These are phyloP conservation scores for human DNA, from an alignment of 2,113 vertebrate species.

Conservation along the genomic window DNA sequence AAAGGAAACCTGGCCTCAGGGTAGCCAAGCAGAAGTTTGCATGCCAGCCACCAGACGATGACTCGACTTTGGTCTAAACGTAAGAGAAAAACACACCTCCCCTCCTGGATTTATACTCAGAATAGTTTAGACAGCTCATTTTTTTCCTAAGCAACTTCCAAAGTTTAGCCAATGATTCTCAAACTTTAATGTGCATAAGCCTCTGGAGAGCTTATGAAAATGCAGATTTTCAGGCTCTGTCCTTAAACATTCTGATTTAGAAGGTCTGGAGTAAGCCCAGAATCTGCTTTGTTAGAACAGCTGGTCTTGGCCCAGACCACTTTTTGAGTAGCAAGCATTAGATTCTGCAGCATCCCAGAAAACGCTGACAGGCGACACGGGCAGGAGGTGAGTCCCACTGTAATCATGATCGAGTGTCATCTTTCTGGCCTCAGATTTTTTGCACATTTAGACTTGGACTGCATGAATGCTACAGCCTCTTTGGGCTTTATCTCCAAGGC, in stretches of 20 bases:
- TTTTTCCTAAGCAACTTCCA: neutral
- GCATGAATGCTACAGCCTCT: neutral
- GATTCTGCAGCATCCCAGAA: neutral
- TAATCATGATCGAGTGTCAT: neutral
- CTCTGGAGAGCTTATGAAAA: neutral
- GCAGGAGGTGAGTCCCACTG: neutral
- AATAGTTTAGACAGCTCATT: neutral
- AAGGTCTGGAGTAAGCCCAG: neutral
- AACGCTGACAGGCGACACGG: neutral
- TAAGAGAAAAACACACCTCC: neutral
- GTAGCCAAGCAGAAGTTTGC: neutral
- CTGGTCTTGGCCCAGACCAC: neutral
- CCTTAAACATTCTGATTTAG: neutral
- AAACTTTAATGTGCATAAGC: neutral
- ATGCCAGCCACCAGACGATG: neutral
- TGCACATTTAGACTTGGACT: neutral
- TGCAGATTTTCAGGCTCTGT: neutral
- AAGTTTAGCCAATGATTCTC: neutral
- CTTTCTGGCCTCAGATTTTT: neutral
- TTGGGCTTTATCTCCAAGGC: neutral
- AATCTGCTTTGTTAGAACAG: neutral
- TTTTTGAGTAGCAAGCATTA: neutral
- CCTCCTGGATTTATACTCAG: neutral
- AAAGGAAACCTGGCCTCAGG: neutral
- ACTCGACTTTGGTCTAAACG: neutral